These are phyloP conservation scores for Leptinotarsa rubiginosa DNA, from an alignment of 2,888 invertebrate species.

Conservation along the genomic window DNA sequence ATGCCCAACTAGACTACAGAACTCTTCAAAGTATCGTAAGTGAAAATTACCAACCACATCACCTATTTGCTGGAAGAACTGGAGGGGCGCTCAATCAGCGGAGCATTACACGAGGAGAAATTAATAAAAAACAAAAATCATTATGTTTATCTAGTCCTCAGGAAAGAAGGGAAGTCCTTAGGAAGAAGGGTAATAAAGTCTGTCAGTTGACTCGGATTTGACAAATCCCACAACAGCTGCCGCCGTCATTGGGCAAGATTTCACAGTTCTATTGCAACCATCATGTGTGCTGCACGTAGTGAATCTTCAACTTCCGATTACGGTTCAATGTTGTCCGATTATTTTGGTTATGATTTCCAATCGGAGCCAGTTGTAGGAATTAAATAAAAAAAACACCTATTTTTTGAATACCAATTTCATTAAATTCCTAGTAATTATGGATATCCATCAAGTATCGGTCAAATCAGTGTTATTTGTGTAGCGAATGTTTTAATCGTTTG, in stretches of 20 bases:
- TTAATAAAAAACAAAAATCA: constrained; percentile 45
- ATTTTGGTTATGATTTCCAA: neutral
- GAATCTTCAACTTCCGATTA: neutral
- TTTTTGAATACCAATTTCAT: too few species aligned
- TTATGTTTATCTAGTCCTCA: constrained; percentile 44
- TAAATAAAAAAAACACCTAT: too few species aligned
- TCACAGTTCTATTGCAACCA: neutral
- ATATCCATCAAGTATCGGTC: too few species aligned
- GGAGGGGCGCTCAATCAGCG: constrained; percentile 46
- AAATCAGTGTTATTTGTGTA: too few species aligned
- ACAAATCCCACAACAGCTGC: neutral
- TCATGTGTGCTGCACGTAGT: neutral
- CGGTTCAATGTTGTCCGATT: neutral
- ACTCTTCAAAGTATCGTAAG: constrained; percentile 55
- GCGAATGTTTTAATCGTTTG: too few species aligned
- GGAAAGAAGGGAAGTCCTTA: constrained; percentile 39
- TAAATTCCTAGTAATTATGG: too few species aligned
- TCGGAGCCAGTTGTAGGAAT: neutral
- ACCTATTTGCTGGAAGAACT: constrained; percentile 55
- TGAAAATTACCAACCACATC: constrained; percentile 53
- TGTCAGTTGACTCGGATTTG: neutral
- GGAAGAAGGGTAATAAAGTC: constrained; percentile 5
- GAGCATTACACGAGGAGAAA: constrained; percentile 55
- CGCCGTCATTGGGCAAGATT: neutral
- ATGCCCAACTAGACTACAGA: constrained; percentile 55